Conservation (phyloP, 2,888 invertebrate genomes). For the Andrena praecox region DNA sequence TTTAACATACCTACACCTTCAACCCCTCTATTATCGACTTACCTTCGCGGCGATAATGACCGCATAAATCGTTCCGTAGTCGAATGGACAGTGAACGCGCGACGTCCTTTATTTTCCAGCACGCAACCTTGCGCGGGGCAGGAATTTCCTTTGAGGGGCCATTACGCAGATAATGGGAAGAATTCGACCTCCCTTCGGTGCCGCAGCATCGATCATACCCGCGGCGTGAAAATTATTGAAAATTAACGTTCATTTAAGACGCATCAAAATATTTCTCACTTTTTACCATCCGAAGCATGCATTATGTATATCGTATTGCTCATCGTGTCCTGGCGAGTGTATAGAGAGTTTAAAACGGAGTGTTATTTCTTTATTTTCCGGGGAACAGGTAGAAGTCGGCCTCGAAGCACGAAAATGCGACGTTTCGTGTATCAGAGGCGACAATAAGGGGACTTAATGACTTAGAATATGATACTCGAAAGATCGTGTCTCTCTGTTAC, state of each 20-base stretch:
- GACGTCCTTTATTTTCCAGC: conserved; percentile 7
- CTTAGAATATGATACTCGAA: too few species aligned
- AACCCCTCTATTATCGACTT: conserved; percentile 43
- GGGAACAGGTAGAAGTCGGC: too few species aligned
- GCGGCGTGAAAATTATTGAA: conserved; percentile 11
- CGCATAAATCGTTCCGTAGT: conserved; percentile 45
- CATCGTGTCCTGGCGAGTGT: too few species aligned
- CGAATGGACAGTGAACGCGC: conserved; percentile 10
- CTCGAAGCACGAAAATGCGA: too few species aligned
- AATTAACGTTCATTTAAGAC: not conserved
- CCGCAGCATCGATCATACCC: too few species aligned
- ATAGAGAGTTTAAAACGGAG: too few species aligned
- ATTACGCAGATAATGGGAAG: conserved; percentile 9
- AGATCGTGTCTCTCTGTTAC: too few species aligned
- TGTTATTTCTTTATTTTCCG: too few species aligned
- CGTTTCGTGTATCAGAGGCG: too few species aligned
- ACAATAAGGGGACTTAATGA: too few species aligned
- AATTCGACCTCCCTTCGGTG: not conserved
- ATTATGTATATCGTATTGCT: too few species aligned
- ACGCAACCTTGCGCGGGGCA: not conserved
- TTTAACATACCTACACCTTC: not conserved
- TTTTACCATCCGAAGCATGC: too few species aligned
- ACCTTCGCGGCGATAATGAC: conserved; percentile 43
- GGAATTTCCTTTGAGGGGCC: not conserved
- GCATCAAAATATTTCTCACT: not conserved